Evolutionary conservation across 1,140 invertebrate genomes (phyloP).

Genomic region (Galendromus occidentalis): DNA sequence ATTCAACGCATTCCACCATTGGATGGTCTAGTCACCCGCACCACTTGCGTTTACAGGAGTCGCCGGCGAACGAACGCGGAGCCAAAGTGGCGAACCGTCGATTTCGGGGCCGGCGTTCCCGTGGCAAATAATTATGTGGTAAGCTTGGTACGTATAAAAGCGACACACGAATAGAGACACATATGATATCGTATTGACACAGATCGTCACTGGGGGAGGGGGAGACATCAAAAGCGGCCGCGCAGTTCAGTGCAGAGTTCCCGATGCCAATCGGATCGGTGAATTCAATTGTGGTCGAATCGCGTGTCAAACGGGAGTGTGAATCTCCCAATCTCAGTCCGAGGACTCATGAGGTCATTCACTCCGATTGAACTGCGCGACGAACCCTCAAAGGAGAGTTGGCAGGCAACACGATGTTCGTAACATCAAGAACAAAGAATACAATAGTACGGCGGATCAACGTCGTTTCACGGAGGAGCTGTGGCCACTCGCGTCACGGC

Average conservation of each 20-base stretch:
- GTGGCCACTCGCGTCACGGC: too few relatives aligned
- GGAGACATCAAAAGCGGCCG: neutral
- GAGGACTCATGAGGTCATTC: too few relatives aligned
- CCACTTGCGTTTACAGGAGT: neutral
- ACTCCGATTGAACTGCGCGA: too few relatives aligned
- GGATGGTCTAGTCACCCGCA: conserved; percentile 11
- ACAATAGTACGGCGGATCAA: too few relatives aligned
- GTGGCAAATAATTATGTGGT: conserved; percentile 8
- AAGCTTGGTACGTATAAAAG: conserved; percentile 11
- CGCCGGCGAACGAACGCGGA: neutral
- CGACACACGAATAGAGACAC: conserved; percentile 10
- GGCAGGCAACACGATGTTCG: too few relatives aligned
- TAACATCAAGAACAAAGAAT: too few relatives aligned
- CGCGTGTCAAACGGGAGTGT: too few relatives aligned
- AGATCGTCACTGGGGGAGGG: neutral
- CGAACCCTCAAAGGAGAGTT: too few relatives aligned
- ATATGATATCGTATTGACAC: neutral
- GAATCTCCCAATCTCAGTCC: too few relatives aligned
- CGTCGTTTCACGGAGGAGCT: too few relatives aligned
- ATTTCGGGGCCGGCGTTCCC: neutral
- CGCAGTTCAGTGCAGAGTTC: neutral
- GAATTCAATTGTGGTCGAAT: too few relatives aligned
- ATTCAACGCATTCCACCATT: conserved; percentile 12
- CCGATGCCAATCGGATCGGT: too few relatives aligned
- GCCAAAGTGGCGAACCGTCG: neutral